A percentile compares a stretch with the other conserved stretches of the same genome.
These are phyloP conservation scores for Drosophila ananassae DNA, from an alignment of 1,140 invertebrate genomes.

Conservation along the genomic window DNA sequence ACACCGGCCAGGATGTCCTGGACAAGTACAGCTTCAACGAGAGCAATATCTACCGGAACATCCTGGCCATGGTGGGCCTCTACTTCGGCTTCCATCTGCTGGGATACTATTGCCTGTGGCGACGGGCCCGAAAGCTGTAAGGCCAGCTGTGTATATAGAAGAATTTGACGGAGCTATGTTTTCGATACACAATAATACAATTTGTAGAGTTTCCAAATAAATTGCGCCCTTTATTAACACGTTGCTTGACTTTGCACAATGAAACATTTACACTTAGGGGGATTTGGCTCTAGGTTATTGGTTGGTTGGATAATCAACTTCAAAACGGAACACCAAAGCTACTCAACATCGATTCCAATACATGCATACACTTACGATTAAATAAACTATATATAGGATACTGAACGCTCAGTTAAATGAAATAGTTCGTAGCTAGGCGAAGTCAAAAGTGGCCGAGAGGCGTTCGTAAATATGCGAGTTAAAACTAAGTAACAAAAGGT, in stretches of 20 bases:
- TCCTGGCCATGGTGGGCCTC: conserved; percentile 87
- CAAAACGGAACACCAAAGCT: conserved; percentile 66
- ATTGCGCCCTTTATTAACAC: conserved; percentile 44
- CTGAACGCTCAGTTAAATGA: conserved; percentile 38
- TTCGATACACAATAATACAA: conserved; percentile 29
- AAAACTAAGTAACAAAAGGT: conserved; percentile 69
- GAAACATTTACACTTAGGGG: conserved; percentile 30
- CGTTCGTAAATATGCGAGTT: conserved; percentile 48
- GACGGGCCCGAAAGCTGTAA: conserved; percentile 87
- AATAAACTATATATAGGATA: conserved; percentile 42
- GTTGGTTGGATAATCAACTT: conserved; percentile 17
- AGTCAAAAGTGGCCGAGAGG: conserved; percentile 48
- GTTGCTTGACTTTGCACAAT: conserved; percentile 15
- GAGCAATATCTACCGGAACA: conserved; percentile 87
- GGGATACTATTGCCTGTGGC: conserved; percentile 88
- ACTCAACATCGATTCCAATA: conserved; percentile 56
- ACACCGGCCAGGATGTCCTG: conserved; percentile 89
- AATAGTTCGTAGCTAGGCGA: conserved; percentile 32
- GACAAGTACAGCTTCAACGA: conserved; percentile 89
- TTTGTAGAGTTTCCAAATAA: conserved; percentile 32
- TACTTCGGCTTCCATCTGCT: conserved; percentile 89
- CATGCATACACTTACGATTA: conserved; percentile 18
- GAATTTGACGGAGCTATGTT: conserved; percentile 10
- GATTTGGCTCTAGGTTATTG: conserved; percentile 14
- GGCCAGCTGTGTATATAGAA: conserved; percentile 39